These are phyloP conservation scores for Apocrypta bakeri DNA, from an alignment of 1,140 invertebrate species.

Conservation along the genomic window DNA sequence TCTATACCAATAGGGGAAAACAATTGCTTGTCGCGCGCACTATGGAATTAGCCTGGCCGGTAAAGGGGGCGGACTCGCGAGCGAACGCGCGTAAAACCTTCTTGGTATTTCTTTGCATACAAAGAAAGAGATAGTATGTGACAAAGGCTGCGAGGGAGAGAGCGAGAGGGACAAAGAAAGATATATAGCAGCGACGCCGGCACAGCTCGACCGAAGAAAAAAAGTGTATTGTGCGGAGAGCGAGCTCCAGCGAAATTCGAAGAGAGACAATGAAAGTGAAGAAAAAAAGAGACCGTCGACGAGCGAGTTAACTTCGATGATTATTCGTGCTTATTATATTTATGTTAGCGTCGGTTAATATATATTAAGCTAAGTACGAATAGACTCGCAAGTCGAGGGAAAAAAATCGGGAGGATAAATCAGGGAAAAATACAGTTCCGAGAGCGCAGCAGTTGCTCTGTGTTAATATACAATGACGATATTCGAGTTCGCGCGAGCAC, in stretches of 20 bases:
- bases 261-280: neutral
- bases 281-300: neutral
- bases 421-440: neutral
- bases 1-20: constrained; percentile 39
- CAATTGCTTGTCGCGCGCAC: constrained; percentile 43
- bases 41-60: constrained; percentile 39
- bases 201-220: constrained; percentile 12
- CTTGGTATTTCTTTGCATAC: constrained; percentile 46
- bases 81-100: constrained; percentile 37
- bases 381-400: too few species aligned
- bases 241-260: constrained; percentile 10
- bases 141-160: constrained; percentile 40
- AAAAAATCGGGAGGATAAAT: neutral
- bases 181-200: constrained; percentile 20
- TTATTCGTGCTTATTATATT: neutral
- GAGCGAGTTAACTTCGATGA: neutral
- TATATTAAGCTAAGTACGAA: too few species aligned
- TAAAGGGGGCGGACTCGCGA: constrained; percentile 23
- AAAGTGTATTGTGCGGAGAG: constrained; percentile 7
- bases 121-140: constrained; percentile 44
- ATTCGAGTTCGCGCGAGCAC: constrained; percentile 52
- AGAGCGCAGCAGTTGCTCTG: constrained; percentile 19
- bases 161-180: constrained; percentile 37
- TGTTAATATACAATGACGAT: constrained; percentile 63
- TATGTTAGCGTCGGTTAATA: neutral